Conservation (phyloP, 1,140 invertebrate genomes). For the Centruroides vittatus region DNA sequence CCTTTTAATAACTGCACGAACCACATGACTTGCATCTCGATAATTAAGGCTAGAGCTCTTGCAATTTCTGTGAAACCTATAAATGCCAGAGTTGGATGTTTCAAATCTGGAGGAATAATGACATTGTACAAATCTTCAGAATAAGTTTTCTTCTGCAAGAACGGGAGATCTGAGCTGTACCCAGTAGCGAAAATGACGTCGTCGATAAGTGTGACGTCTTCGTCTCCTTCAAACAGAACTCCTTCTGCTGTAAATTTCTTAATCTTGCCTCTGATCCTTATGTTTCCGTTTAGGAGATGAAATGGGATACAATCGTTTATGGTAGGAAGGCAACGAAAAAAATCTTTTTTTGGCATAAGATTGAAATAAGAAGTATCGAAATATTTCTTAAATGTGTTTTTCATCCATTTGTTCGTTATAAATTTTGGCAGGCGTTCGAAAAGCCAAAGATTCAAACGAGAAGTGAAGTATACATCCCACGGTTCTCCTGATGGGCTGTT, state of each 20-base stretch:
- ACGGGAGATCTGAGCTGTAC: conserved; percentile 31
- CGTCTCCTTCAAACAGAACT: conserved; percentile 25
- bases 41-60: conserved; percentile 35
- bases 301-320: conserved; percentile 37
- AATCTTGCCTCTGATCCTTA: conserved; percentile 30
- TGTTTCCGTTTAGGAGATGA: conserved; percentile 26
- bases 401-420: conserved; percentile 1
- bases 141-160: conserved; percentile 20
- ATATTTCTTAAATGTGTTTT: conserved; percentile 3
- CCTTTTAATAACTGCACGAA: conserved; percentile 18
- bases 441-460: conserved; percentile 5
- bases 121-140: conserved; percentile 30
- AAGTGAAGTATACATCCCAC: conserved; percentile 11
- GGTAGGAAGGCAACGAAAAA: conserved; percentile 34
- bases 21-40: conserved; percentile 37
- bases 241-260: conserved; percentile 24
- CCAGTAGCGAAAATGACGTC: conserved; percentile 31
- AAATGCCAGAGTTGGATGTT: conserved; percentile 28
- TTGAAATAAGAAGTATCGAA: conserved; percentile 34
- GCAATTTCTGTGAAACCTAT: conserved; percentile 38
- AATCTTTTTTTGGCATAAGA: conserved; percentile 29
- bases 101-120: conserved; percentile 29
- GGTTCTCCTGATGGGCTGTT: conserved; percentile 27
- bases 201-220: conserved; percentile 20
- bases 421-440: neutral